A percentile compares a stretch with the other conserved stretches of the same genome.
Evolutionary conservation across 2,888 invertebrate species (phyloP).

Genomic region (Lithophane leautieri): DNA sequence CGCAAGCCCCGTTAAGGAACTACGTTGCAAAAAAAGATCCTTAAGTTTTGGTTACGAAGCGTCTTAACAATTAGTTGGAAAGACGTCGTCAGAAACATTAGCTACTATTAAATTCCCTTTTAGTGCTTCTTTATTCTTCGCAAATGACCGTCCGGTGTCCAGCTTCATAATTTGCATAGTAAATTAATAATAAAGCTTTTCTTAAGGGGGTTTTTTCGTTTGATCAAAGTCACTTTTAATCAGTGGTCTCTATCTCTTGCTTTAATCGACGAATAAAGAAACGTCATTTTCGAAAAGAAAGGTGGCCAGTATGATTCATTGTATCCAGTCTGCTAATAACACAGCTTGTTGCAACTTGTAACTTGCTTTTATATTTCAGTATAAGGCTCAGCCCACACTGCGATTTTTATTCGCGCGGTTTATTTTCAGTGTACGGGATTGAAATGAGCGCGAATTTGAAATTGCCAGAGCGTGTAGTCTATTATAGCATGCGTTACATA

Average conservation of each 20-base stretch:
- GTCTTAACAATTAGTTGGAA: neutral
- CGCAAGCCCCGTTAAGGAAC: no score
- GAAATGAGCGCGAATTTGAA: no score
- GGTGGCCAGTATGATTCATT: no score
- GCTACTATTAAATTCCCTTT: constrained; percentile 18
- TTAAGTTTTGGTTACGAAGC: neutral
- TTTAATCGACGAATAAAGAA: neutral
- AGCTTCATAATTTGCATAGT: constrained; percentile 36
- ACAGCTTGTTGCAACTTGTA: neutral
- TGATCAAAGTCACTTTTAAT: neutral
- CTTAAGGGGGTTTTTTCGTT: neutral
- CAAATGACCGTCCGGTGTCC: constrained; percentile 18
- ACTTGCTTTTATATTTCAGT: no score
- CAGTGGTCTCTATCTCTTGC: neutral
- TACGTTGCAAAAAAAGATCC: neutral
- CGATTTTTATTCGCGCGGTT: no score
- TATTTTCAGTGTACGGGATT: no score
- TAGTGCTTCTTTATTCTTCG: constrained; percentile 11
- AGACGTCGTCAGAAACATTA: neutral
- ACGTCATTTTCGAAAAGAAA: neutral
- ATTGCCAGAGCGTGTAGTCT: no score
- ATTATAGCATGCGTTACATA: no score
- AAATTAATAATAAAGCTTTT: constrained; percentile 12
- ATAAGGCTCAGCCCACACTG: no score
- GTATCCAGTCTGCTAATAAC: neutral